Conservation (phyloP, 2,797 vertebrate genomes). For the Takifugu ocellatus region DNA sequence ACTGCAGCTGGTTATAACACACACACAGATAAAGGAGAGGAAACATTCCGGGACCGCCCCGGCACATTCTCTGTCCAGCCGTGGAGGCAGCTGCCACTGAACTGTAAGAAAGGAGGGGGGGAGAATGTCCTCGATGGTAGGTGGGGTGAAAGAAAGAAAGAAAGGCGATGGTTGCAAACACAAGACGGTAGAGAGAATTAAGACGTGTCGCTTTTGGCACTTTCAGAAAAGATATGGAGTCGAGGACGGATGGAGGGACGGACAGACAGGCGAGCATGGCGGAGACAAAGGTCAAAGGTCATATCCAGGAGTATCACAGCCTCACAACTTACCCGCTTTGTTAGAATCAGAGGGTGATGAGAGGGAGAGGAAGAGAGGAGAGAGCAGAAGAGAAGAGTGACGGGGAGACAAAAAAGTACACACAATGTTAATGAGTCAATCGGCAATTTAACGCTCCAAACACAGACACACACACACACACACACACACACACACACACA, state of each 20-base stretch:
- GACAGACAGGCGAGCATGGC: slow-evolving; percentile 60
- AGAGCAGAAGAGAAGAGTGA: slow-evolving; percentile 72
- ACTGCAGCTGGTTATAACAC: slow-evolving; percentile 69
- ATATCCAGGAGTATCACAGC: slow-evolving; percentile 78
- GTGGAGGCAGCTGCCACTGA: slow-evolving; percentile 70
- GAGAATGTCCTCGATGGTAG: slow-evolving; percentile 16
- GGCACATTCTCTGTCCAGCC: slow-evolving; percentile 74
- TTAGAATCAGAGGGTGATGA: slow-evolving; percentile 90
- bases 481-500: slow-evolving; percentile 26
- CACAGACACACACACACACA: slow-evolving; percentile 22
- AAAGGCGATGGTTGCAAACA: slow-evolving; percentile 51
- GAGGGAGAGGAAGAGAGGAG: slow-evolving; percentile 48
- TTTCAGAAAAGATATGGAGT: slow-evolving; percentile 14
- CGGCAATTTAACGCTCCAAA: slow-evolving; percentile 32
- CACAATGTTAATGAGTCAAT: slow-evolving; percentile 77
- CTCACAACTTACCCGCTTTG: slow-evolving; percentile 94
- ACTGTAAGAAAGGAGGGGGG: slow-evolving; percentile 70
- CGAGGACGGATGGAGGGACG: slow-evolving; percentile 50
- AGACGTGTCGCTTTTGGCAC: slow-evolving; percentile 62
- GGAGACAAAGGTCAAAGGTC: slow-evolving; percentile 70
- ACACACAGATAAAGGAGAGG: slow-evolving; percentile 37
- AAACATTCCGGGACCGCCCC: slow-evolving; percentile 59
- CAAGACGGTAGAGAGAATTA: slow-evolving; percentile 35
- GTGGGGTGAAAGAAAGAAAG: slow-evolving; percentile 25
- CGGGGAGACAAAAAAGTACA: slow-evolving; percentile 96